A percentile compares a stretch with the other conserved stretches of the same genome.
These are phyloP conservation scores for Perizoma affinitatum DNA, from an alignment of 2,888 invertebrate species.

Conservation along the genomic window DNA sequence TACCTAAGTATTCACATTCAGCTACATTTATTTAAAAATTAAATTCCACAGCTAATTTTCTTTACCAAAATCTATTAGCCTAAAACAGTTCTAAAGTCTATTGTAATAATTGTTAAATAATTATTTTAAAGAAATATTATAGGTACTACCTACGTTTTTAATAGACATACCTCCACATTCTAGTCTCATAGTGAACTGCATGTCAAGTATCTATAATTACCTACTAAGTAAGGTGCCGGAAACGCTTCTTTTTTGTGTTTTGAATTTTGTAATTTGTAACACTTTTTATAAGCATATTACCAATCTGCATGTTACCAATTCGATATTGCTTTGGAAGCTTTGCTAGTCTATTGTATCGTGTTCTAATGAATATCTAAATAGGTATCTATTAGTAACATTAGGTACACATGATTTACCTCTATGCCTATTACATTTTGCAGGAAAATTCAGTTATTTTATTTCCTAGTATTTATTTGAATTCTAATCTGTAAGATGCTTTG, in stretches of 20 bases:
- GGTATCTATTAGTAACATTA: not conserved
- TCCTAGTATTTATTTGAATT: not conserved
- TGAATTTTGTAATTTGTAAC: too few relatives aligned
- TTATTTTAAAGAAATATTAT: slow-evolving; percentile 29
- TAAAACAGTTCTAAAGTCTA: not conserved
- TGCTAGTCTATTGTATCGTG: not conserved
- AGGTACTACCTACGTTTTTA: slow-evolving; percentile 14
- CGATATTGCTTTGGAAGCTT: not conserved
- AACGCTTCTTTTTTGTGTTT: too few relatives aligned
- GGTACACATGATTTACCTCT: not conserved
- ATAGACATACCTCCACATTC: too few relatives aligned
- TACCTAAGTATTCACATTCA: too few relatives aligned
- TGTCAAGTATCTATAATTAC: not conserved
- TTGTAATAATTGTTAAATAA: not conserved
- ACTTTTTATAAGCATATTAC: too few relatives aligned
- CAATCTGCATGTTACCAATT: too few relatives aligned
- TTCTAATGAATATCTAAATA: not conserved
- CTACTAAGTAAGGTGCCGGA: too few relatives aligned
- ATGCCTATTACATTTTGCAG: not conserved
- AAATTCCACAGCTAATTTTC: not conserved
- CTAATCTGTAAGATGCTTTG: not conserved
- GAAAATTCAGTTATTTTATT: not conserved
- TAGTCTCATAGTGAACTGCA: not conserved
- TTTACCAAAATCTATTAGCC: too few relatives aligned
- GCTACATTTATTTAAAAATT: not conserved